A percentile compares a stretch with the other conserved stretches of the same genome.
These are phyloP conservation scores for Pristionchus fissidentatus DNA, from an alignment of 2,888 invertebrate genomes.

Conservation along the genomic window DNA sequence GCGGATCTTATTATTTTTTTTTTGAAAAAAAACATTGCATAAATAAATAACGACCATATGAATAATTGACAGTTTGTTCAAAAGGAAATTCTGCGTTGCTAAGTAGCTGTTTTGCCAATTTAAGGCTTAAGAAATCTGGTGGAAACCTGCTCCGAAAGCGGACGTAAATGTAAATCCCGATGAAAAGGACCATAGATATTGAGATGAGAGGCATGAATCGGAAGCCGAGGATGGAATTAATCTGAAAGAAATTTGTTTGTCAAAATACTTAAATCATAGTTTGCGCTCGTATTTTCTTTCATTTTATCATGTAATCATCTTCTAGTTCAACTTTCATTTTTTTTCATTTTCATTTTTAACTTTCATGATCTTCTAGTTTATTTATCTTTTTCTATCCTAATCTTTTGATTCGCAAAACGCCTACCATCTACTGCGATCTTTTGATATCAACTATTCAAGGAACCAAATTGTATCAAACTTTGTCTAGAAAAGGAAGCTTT, in stretches of 20 bases:
- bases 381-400: no score
- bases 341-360: background rate
- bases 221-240: background rate
- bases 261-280: background rate
- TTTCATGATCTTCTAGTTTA: no score
- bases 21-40: background rate
- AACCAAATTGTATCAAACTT: no score
- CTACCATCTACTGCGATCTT: no score
- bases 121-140: background rate
- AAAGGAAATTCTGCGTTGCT: no score
- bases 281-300: background rate
- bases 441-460: no score
- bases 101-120: no score
- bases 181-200: background rate
- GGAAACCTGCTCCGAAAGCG: background rate
- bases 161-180: constrained; percentile 1
- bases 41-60: background rate
- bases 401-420: no score
- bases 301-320: background rate
- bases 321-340: background rate
- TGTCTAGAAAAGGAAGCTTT: no score
- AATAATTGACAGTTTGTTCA: no score
- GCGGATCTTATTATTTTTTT: no score
- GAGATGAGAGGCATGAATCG: background rate
- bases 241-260: background rate